Base-by-base conservation (phyloP, 2,113 vertebrate genomes). In the Chaetodon auriga region DNA sequence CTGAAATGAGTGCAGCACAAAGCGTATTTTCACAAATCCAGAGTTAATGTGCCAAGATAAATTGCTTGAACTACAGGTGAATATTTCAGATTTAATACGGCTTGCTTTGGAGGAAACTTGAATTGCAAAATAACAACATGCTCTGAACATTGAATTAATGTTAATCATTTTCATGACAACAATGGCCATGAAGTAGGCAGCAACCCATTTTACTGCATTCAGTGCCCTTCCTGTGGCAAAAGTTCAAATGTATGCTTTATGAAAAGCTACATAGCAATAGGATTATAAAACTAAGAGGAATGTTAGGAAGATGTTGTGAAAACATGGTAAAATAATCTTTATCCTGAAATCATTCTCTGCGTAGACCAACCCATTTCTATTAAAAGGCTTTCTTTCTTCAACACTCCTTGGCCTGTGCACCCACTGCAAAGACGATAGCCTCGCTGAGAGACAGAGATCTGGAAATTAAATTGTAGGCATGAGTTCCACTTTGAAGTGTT, bases 321-420 rank as follows among this genome's bases (percentile, higher is more conserved):
- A 60, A 54, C 7, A 7, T 35, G 15, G 0, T 23, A n/a, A 87
- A 38, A 63, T 83, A 73, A 66, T 85, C 75, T 87, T 77, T 51
- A 54, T 55, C 45, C 46, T 6, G 8, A 72, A 71, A 53, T 53
- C 43, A 54, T 58, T 57, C 10, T 62, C 48, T 80, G 75, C 80
- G 53, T 51, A 75, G 74, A 75, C 41, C 11, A 19, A 16, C 10
- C 7, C 79, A 75, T 60, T 85, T 81, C 79, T 57, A 68, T 85
- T 80, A 68, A 76, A 89, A 60, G 63, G 49, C 58, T 77, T 68
- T 71, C 58, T 76, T 73, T 68, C 41, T 53, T 70, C 53, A 73
- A 64, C 65, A 58, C 51, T 69, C 38, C 57, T 65, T 69, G 71
- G 62, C 25, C 57, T 69, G 48, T 69, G 51, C 43, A 45, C 41